A percentile compares a stretch with the other conserved stretches of the same genome.
Conservation (phyloP, 2,888 invertebrate species). For the Silvanus unidentatus region DNA sequence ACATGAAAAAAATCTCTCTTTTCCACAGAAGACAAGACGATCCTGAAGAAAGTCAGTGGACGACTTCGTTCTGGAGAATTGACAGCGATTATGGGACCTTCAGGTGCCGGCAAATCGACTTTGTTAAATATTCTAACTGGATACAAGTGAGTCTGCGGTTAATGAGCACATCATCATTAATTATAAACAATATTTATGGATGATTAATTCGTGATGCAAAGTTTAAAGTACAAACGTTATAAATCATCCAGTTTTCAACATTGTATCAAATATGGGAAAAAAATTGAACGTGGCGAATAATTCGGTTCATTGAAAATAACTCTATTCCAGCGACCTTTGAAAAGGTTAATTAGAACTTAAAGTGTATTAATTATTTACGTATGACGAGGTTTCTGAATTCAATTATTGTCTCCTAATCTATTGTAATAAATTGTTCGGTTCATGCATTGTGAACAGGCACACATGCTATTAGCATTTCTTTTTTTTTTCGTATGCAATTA, state of each 20-base stretch:
- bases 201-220: too few species aligned
- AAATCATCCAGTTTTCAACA: too few species aligned
- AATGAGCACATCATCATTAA: too few species aligned
- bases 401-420: neutral
- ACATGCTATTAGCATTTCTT: too few species aligned
- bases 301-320: neutral
- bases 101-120: constrained; percentile 91
- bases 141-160: constrained; percentile 74
- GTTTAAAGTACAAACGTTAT: too few species aligned
- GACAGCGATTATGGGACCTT: constrained; percentile 96
- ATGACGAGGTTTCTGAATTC: neutral
- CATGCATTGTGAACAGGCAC: too few species aligned
- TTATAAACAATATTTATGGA: too few species aligned
- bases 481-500: too few species aligned
- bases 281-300: too few species aligned
- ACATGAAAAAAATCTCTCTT: constrained; percentile 7
- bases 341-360: constrained; percentile 10
- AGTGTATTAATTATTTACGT: constrained; percentile 8
- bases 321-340: constrained; percentile 3
- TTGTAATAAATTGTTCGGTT: too few species aligned
- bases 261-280: too few species aligned
- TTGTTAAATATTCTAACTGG: constrained; percentile 91
- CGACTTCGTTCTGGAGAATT: constrained; percentile 82
- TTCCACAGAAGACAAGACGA: constrained; percentile 73
- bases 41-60: constrained; percentile 86